Percentiles rank a stretch among this genome's conserved stretches.
phyloP scores from a whole-genome alignment of 2,888 invertebrate species.

The Rhagonycha lutea region DNA sequence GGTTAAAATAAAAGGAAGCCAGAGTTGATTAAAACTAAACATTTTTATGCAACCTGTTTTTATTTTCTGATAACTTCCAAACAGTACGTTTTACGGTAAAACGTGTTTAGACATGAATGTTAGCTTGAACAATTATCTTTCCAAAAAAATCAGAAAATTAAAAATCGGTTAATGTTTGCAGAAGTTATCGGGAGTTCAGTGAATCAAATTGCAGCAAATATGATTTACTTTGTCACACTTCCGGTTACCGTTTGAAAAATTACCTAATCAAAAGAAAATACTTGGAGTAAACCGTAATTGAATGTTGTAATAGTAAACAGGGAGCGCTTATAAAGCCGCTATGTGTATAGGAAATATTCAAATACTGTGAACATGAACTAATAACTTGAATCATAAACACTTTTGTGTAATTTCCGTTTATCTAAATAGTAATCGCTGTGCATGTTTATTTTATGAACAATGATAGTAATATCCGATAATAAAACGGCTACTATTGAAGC shows the following conservation, averaged over 20 bases:
- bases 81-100: no score
- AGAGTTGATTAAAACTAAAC: neutral
- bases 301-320: neutral
- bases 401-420: constrained; percentile 27
- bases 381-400: constrained; percentile 5
- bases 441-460: constrained; percentile 28
- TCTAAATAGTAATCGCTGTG: constrained; percentile 18
- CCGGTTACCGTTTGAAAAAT: no score
- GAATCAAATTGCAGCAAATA: no score
- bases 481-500: constrained; percentile 15
- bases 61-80: neutral
- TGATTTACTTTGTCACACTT: no score
- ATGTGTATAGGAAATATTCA: neutral
- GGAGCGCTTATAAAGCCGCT: neutral
- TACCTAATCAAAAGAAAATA: neutral
- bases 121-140: no score
- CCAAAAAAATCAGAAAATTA: no score
- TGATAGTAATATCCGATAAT: constrained; percentile 20
- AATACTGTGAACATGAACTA: neutral
- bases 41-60: neutral
- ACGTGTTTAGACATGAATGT: no score
- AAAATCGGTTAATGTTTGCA: no score
- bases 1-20: no score
- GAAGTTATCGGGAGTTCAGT: no score
- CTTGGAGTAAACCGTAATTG: neutral